Base-by-base conservation (phyloP, 1,140 invertebrate genomes). In the Charaxes varanes region DNA sequence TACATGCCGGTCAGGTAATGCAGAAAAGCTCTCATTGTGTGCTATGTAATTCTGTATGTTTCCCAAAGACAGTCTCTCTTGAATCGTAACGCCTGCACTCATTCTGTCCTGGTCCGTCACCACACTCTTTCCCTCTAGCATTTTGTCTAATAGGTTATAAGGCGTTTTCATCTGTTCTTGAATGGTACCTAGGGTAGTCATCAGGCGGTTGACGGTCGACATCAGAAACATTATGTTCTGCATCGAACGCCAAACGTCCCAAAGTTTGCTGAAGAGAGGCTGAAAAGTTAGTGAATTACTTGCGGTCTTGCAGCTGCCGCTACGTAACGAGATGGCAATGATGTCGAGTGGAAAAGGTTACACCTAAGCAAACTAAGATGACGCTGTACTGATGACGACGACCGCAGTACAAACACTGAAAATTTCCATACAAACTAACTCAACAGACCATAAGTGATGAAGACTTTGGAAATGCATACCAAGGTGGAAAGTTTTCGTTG, bases 231-330 rank as follows among this genome's bases (percentile, higher is more conserved):
- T 87, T 32, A 88, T 84, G 45, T 90, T 86, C 58, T 91, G 89
- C 50, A 91, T 79, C 7, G 78, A 67, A 4, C 86, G 76, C 90
- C 90, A 92, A 3, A 86, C 82, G 21, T 86, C 63, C 51, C 88
- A 87, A 2, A 92, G 51, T 42, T 87, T 85, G 15, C 85, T 80
- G 58, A 91, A 91, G 19, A 88, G 76, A 0, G 90, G 89, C 90
- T 91, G 58, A 7, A 30, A 43, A 28, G 21, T n/a, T n/a, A n/a
- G n/a, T 38, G 13, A 17, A 28, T 6, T 2, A 7, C 13, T 2
- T 26, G 3, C 24, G 1, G 24, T 10, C n/a, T n/a, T n/a, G n/a
- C n/a, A n/a, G n/a, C n/a, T n/a, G n/a, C n/a, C n/a, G n/a, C n/a
- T n/a, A n/a, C n/a, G n/a, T n/a, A n/a, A n/a, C n/a, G n/a, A n/a